Conservation (phyloP, 2,797 vertebrate genomes). For the Rhynchotus rufescens region DNA sequence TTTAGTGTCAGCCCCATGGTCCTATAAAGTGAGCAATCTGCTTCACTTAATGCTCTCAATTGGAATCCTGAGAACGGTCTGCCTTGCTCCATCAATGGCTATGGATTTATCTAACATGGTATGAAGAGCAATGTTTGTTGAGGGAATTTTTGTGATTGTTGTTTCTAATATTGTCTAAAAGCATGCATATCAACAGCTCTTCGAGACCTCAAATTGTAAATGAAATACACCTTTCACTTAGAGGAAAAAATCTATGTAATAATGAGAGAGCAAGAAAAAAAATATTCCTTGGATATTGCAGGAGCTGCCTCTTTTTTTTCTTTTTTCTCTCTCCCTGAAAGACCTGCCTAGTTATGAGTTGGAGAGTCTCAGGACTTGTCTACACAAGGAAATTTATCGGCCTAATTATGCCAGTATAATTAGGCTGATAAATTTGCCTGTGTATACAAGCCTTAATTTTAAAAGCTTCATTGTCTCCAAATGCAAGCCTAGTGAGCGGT, state of each 20-base stretch:
- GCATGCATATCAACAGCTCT: background rate
- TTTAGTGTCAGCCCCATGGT: background rate
- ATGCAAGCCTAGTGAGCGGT: background rate
- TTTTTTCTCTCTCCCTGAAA: background rate
- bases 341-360: slow-evolving; percentile 23
- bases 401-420: slow-evolving; percentile 65
- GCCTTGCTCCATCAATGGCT: background rate
- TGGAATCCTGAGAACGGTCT: background rate
- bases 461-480: slow-evolving; percentile 66
- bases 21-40: background rate
- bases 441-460: slow-evolving; percentile 68
- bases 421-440: slow-evolving; percentile 70
- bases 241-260: background rate
- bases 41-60: background rate
- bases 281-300: background rate
- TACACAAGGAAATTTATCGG: slow-evolving; percentile 61
- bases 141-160: background rate
- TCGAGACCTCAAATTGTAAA: background rate
- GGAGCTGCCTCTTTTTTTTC: background rate
- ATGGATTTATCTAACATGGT: background rate
- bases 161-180: background rate
- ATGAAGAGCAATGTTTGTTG: fast-evolving
- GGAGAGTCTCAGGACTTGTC: slow-evolving; percentile 52
- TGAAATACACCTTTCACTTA: background rate
- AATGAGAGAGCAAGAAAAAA: background rate